A percentile compares a stretch with the other conserved stretches of the same genome.
Evolutionary conservation across 2,113 vertebrate genomes (phyloP).

Genomic region (Sapayoa aenigma): DNA sequence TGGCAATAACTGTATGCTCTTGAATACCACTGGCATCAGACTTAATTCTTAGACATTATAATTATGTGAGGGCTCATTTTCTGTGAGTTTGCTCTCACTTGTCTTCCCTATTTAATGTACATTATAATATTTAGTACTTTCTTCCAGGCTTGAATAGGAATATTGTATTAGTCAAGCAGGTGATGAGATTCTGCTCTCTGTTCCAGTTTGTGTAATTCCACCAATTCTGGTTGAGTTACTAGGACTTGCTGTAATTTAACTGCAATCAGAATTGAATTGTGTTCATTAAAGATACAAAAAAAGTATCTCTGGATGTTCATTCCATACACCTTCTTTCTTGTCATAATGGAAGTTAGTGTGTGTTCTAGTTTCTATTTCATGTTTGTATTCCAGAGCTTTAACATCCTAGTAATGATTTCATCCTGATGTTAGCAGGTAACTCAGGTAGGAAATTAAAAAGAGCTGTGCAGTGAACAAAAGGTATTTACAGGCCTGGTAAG

Average conservation of each 20-base stretch:
- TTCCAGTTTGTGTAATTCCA: not conserved
- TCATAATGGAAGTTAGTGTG: not conserved
- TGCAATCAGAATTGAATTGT: not conserved
- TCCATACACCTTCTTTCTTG: not conserved
- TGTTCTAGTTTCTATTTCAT: not conserved
- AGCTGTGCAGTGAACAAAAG: not conserved
- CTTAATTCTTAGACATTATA: slow-evolving; percentile 56
- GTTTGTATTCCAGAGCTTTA: not conserved
- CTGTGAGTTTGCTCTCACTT: slow-evolving; percentile 34
- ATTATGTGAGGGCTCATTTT: slow-evolving; percentile 42
- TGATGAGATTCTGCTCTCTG: not conserved
- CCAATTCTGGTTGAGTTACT: not conserved
- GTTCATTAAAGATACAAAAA: not conserved
- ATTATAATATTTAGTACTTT: slow-evolving; percentile 60
- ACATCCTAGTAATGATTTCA: not conserved
- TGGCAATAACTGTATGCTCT: slow-evolving; percentile 35
- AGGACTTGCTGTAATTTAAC: not conserved
- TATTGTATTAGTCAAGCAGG: slow-evolving; percentile 21
- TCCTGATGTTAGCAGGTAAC: not conserved
- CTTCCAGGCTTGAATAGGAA: slow-evolving; percentile 33
- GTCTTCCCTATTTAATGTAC: slow-evolving; percentile 25
- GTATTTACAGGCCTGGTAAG: not conserved
- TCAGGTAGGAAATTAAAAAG: not conserved
- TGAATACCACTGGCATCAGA: slow-evolving; percentile 24
- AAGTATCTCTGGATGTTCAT: not conserved